Base-by-base conservation (phyloP, 1,140 invertebrate genomes). In the Lordiphosa clarofinis region DNA sequence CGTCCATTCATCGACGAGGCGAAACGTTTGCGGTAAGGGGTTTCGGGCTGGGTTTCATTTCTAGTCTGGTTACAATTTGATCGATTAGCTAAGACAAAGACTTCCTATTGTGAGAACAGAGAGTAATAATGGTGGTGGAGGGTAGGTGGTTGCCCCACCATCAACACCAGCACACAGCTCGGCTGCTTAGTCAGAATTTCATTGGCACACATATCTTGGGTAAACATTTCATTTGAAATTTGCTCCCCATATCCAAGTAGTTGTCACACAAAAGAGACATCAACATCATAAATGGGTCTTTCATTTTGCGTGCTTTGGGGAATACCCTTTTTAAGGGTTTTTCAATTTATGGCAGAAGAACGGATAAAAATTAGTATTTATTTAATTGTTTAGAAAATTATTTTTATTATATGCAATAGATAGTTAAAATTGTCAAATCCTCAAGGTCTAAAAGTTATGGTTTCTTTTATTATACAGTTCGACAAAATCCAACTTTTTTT, bases 1-100 rank as follows among this genome's bases (percentile, higher is more conserved):
- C 90, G 95, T 56, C 98, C 98, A 3, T 99, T 99, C 90, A 99
- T 99, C 72, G 98, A 99, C 90, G 97, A 99, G 88, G 96, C 96
- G 1, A 98, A 98, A 89, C 91, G 96, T 89, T 91, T 98, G 64
- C 95, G 97, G 92, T 98, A 92, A 93, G 94, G 49, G 33, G 21
- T 55, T 38, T 35, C 6, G 38, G 31, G 49, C 46, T 57, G 35
- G 56, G 67, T 62, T 75, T 66, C 63, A 56, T 39, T 39, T 64
- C 66, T 49, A 31, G 58, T 37, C 71, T 81, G 78, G 76, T 70
- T 59, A 84, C 69, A 73, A 78, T 84, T 82, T 76, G 59, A 84
- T 82, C 78, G 78, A 84, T 84, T 84, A 84, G 78, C 78, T 84
- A 84, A 84, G 78, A 84, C 78, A 84, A 84, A 84, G 78, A 64